Evolutionary conservation across 2,888 invertebrate species (phyloP).

Genomic region (Cryptocephalus primarius): DNA sequence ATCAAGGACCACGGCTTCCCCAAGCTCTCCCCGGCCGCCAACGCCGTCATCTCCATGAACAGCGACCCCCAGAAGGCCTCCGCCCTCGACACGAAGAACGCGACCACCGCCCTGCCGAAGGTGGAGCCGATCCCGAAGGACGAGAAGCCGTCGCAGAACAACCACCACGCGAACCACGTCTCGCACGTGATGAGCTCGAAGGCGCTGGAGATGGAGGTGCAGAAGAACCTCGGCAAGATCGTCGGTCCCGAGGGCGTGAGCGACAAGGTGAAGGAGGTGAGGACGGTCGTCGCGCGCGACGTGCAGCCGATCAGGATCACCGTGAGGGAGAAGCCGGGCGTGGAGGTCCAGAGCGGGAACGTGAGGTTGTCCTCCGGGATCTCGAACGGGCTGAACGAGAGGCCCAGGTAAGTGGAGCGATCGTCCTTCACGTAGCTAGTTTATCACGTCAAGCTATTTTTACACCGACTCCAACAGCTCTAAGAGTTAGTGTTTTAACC

Average conservation of each 20-base stretch:
- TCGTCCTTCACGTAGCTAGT: background rate
- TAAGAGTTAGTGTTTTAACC: too few relatives aligned
- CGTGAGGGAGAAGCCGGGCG: constrained; percentile 34
- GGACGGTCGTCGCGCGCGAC: constrained; percentile 32
- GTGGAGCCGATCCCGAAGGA: constrained; percentile 9
- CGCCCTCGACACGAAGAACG: constrained; percentile 18
- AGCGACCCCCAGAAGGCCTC: constrained; percentile 10
- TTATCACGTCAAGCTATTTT: constrained; percentile 5
- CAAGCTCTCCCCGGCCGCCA: constrained; percentile 20
- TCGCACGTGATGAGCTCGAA: constrained; percentile 19
- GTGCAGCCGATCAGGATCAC: constrained; percentile 35
- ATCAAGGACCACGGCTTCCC: constrained; percentile 30
- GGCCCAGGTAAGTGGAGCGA: constrained; percentile 31
- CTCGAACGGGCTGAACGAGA: constrained; percentile 28
- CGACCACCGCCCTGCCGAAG: constrained; percentile 18
- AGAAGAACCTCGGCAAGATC: constrained; percentile 26
- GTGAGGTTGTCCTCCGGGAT: constrained; percentile 27
- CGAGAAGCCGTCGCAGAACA: constrained; percentile 1
- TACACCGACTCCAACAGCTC: too few relatives aligned
- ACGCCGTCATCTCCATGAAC: constrained; percentile 17
- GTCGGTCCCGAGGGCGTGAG: constrained; percentile 12
- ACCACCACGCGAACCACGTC: constrained; percentile 18
- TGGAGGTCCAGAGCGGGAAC: constrained; percentile 37
- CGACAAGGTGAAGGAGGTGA: constrained; percentile 27
- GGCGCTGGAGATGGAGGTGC: constrained; percentile 23